Evolutionary conservation across 1,140 invertebrate species (phyloP), one percentile per base, ranked within the genome.

Genomic region (Rhynchophorus ferrugineus): DNA sequence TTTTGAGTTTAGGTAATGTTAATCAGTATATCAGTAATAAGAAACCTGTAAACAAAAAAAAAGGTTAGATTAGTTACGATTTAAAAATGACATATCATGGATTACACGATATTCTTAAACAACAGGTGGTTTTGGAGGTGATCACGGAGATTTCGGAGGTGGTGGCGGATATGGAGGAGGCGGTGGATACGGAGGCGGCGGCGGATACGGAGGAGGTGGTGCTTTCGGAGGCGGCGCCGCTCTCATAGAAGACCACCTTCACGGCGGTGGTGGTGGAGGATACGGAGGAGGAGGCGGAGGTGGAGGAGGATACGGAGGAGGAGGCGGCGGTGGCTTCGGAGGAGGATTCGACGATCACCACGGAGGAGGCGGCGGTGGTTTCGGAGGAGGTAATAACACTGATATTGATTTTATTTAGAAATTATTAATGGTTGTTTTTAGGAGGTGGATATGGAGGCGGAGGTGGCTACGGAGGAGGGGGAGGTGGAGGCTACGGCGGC

Each of bases 391-490:
- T 18, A 39, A 7, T 38, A 38, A 38, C 6, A n/a, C 14, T 6
- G 9, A 14, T n/a, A 38, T n/a, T n/a, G 13, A 6, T 38, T 7
- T 38, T 38, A n/a, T 38, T 38, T 38, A n/a, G 44, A 52, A 17
- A 50, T 49, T 29, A 33, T 44, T 35, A 47, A 51, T 8, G 57
- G 57, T 14, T 48, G n/a, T n/a, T n/a, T n/a, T n/a, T 46, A 8
- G 49, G 50, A n/a, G 58, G 58, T 2, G 58, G 57, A 22, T 44
- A 37, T 38, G 55, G 55, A 43, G 38, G 38, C 17, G 55, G 55
- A 34, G 54, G 54, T 14, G 59, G 59, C 34, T 20, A 33, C 11
- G 35, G 34, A n/a, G 52, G 42, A 11, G 50, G 41, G 2, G 43
- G 29, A 9, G 18, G 16, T 9, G 36, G 42, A 17, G 48, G 47